These are phyloP conservation scores for Gymnarchus niloticus DNA, from an alignment of 2,113 vertebrate genomes.

Conservation along the genomic window DNA sequence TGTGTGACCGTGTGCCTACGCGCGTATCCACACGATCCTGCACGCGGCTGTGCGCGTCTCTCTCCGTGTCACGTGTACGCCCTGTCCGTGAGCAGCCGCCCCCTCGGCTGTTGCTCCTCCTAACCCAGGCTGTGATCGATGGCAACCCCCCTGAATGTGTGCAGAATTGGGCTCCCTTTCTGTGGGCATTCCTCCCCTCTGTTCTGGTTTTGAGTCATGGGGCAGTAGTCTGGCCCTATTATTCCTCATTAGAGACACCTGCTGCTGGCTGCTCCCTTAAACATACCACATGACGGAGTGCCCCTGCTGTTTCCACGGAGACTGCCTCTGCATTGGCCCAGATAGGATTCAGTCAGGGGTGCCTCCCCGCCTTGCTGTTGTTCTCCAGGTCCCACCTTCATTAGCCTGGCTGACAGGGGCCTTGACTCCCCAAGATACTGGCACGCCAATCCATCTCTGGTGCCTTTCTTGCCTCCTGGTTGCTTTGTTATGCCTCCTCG, in stretches of 20 bases:
- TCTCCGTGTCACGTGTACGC: background rate
- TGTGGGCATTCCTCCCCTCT: background rate
- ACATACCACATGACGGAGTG: background rate
- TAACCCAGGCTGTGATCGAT: slow-evolving; percentile 4
- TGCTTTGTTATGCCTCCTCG: background rate
- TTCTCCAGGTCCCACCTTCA: background rate
- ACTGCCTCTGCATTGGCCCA: background rate
- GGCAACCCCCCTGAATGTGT: slow-evolving; percentile 13
- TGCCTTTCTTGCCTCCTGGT: background rate
- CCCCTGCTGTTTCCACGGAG: background rate
- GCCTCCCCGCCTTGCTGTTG: background rate
- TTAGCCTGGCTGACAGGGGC: background rate
- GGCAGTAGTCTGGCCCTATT: background rate
- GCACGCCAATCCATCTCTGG: slow-evolving; percentile 1
- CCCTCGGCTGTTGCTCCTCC: background rate
- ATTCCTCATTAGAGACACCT: background rate
- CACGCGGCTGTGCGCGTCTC: background rate
- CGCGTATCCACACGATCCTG: too few species aligned
- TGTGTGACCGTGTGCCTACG: background rate
- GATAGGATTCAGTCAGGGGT: background rate
- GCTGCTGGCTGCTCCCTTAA: background rate
- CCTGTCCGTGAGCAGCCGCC: background rate
- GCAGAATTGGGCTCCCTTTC: background rate
- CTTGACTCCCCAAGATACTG: background rate
- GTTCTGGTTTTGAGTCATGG: background rate